phyloP scores from a whole-genome alignment of 2,113 vertebrate genomes.

The Siniperca chuatsi region DNA sequence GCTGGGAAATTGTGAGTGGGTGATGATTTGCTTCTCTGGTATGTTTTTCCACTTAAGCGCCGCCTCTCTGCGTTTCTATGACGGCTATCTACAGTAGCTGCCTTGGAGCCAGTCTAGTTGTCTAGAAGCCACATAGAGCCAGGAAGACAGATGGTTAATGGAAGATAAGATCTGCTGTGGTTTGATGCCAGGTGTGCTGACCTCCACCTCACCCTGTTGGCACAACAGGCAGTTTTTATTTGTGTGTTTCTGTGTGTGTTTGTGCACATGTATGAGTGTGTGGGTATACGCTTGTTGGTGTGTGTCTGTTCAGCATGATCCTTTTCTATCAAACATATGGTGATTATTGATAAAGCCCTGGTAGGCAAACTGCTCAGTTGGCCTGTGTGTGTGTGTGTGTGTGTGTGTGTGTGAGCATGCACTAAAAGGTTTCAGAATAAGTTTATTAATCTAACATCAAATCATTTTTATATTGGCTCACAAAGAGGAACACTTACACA shows the following conservation, averaged over 20 bases:
- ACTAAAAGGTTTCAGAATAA: conserved; percentile 13
- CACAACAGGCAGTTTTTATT: conserved; percentile 31
- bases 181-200: conserved; percentile 76
- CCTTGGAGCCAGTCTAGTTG: conserved; percentile 37
- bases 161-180: conserved; percentile 63
- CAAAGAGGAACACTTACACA: conserved; percentile 5
- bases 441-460: conserved; percentile 45
- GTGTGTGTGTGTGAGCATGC: conserved; percentile 2
- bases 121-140: conserved; percentile 48
- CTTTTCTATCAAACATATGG: conserved; percentile 75
- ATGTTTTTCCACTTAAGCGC: conserved; percentile 22
- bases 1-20: neutral
- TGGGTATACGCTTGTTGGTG: neutral
- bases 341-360: conserved; percentile 73
- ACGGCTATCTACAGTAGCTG: conserved; percentile 25
- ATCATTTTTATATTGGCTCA: conserved; percentile 9
- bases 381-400: conserved; percentile 37
- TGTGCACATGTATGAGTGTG: conserved; percentile 4
- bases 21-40: neutral
- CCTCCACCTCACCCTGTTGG: conserved; percentile 68
- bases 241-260: conserved; percentile 34
- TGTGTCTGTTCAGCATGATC: conserved; percentile 49
- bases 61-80: conserved; percentile 1
- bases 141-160: conserved; percentile 75
- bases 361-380: conserved; percentile 41